Evolutionary conservation across 2,113 vertebrate species (phyloP).

Genomic region (Coregonus clupeaformis): DNA sequence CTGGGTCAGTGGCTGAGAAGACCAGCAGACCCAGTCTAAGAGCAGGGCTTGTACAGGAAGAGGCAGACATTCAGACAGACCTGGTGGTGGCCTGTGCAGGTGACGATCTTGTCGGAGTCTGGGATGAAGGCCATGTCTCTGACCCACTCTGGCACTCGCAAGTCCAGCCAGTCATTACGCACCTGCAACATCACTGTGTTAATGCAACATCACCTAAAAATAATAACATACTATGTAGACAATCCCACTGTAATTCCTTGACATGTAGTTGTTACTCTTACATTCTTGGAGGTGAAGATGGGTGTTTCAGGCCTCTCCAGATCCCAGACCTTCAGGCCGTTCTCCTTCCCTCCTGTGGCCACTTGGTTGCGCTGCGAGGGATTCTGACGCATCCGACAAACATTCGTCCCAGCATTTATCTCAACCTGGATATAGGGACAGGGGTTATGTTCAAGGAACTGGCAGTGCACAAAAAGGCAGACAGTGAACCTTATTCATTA

Average conservation of each 20-base stretch:
- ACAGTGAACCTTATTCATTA: neutral
- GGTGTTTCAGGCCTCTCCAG: conserved; percentile 76
- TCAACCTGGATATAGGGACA: conserved; percentile 40
- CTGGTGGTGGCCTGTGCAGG: conserved; percentile 85
- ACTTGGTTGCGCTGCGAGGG: conserved; percentile 58
- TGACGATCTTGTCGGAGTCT: conserved; percentile 81
- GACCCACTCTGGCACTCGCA: conserved; percentile 84
- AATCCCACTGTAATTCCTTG: too few species aligned
- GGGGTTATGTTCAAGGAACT: neutral
- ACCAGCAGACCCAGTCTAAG: too few species aligned
- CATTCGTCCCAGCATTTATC: conserved; percentile 63
- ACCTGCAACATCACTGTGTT: conserved; percentile 61
- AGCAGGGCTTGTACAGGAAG: too few species aligned
- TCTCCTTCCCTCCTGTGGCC: conserved; percentile 87
- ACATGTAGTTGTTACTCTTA: conserved; percentile 46
- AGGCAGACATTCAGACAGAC: conserved; percentile 53
- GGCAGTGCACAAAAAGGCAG: neutral
- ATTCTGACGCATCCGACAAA: conserved; percentile 81
- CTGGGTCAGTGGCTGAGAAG: too few species aligned
- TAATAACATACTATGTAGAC: neutral
- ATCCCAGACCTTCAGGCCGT: conserved; percentile 87
- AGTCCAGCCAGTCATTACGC: conserved; percentile 83
- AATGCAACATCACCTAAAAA: neutral
- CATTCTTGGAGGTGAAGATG: conserved; percentile 83
- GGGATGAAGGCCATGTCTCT: conserved; percentile 84